Conservation (phyloP, 2,113 vertebrate species). For the Hemichromis elongatus region DNA sequence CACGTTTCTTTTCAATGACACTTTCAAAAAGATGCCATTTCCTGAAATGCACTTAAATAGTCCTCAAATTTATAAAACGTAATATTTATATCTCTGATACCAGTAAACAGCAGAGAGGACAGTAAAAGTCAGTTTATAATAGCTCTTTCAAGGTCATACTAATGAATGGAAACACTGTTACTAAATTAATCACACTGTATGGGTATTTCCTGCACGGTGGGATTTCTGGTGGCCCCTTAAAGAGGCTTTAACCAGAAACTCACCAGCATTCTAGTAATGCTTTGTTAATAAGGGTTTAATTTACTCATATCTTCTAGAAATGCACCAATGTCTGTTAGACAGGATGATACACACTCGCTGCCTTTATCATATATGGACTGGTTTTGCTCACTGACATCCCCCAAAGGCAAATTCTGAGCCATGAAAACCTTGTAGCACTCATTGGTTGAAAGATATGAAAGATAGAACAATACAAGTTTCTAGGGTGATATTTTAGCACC, state of each 20-base stretch:
- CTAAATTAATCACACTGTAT: neutral
- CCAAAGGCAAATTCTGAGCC: neutral
- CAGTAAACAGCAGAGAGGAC: neutral
- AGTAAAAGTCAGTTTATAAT: neutral
- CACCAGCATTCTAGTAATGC: neutral
- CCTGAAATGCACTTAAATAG: neutral
- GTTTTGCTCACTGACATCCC: neutral
- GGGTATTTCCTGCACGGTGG: neutral
- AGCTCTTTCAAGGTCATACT: neutral
- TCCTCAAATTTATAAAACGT: neutral
- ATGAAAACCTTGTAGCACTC: neutral
- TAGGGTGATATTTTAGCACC: neutral
- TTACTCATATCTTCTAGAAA: neutral
- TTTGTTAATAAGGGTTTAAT: neutral
- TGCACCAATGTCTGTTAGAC: neutral
- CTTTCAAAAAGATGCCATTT: neutral
- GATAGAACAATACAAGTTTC: neutral
- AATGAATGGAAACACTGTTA: neutral
- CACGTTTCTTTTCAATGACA: neutral
- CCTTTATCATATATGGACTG: neutral
- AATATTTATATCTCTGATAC: neutral
- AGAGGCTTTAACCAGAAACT: neutral
- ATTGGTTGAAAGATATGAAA: fast-evolving
- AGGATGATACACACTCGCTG: neutral
- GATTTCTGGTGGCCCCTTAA: neutral